Conservation (phyloP, 1,140 invertebrate species). For the Amphibalanus amphitrite region DNA sequence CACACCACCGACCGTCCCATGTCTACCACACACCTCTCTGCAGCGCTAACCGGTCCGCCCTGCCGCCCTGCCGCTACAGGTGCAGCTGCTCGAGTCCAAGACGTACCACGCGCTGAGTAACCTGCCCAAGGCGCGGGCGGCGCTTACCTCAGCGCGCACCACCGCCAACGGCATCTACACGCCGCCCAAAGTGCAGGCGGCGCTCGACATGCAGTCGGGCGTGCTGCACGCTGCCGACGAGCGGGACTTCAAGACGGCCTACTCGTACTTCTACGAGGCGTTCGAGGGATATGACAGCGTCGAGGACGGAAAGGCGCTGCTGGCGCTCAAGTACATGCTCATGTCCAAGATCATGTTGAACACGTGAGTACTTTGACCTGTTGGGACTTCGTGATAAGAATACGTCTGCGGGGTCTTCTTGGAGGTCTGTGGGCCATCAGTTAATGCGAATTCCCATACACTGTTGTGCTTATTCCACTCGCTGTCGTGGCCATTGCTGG, state of each 20-base stretch:
- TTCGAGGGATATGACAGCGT: conserved; percentile 98
- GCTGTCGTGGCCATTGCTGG: too few species aligned
- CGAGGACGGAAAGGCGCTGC: conserved; percentile 76
- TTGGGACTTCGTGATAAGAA: too few species aligned
- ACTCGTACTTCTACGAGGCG: conserved; percentile 99
- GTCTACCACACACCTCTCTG: too few species aligned
- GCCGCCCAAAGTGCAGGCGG: conserved; percentile 92
- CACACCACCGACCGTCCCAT: too few species aligned
- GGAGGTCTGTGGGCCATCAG: too few species aligned
- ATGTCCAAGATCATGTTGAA: conserved; percentile 97
- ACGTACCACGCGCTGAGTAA: conserved; percentile 95
- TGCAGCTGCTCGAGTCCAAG: conserved; percentile 91
- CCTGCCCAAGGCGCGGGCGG: conserved; percentile 88
- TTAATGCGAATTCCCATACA: too few species aligned
- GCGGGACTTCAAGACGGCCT: conserved; percentile 98
- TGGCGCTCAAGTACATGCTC: conserved; percentile 96
- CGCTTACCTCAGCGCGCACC: conserved; percentile 91
- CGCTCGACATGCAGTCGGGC: conserved; percentile 90
- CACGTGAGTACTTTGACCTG: conserved; percentile 29
- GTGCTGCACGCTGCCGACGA: conserved; percentile 98
- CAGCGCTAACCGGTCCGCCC: too few species aligned
- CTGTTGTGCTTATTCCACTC: too few species aligned
- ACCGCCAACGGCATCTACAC: conserved; percentile 99
- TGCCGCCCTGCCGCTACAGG: conserved; percentile 18
- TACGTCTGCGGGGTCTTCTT: too few species aligned